Conservation (phyloP, 1,140 invertebrate genomes). For the Orius insidiosus region DNA sequence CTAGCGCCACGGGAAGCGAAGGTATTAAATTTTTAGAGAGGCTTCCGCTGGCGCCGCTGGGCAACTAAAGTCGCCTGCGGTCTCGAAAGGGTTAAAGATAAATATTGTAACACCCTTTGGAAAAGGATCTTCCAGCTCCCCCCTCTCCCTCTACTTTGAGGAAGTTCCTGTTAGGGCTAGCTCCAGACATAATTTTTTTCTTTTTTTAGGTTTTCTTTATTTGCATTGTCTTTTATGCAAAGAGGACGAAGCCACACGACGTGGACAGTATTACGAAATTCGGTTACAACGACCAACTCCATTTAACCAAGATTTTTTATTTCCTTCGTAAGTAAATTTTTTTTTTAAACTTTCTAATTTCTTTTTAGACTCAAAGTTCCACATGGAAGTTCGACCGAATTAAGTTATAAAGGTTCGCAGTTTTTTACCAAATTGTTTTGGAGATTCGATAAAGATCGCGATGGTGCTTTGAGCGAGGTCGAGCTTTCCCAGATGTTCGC, state of each 20-base stretch:
- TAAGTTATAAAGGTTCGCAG: slow-evolving; percentile 81
- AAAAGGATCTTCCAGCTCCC: too few species aligned
- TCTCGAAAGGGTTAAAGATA: too few species aligned
- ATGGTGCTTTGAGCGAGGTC: slow-evolving; percentile 73
- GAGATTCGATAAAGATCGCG: slow-evolving; percentile 81
- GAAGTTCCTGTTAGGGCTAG: too few species aligned
- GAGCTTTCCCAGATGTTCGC: slow-evolving; percentile 86
- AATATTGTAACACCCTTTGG: too few species aligned
- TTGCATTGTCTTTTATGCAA: slow-evolving; percentile 93
- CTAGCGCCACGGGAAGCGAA: too few species aligned
- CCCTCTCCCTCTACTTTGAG: neutral
- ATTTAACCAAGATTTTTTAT: slow-evolving; percentile 78
- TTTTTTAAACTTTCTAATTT: neutral
- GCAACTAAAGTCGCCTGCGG: too few species aligned
- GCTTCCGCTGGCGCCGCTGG: too few species aligned
- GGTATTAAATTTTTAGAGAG: too few species aligned
- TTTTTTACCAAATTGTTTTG: slow-evolving; percentile 83
- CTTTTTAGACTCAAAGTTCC: slow-evolving; percentile 59
- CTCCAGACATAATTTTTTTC: too few species aligned
- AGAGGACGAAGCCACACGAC: slow-evolving; percentile 96
- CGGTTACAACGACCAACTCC: slow-evolving; percentile 90
- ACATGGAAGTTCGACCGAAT: slow-evolving; percentile 71
- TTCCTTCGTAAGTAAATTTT: slow-evolving; percentile 48
- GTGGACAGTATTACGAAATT: slow-evolving; percentile 98
- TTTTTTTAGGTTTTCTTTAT: slow-evolving; percentile 61